Evolutionary conservation across 2,113 vertebrate genomes (phyloP).

Genomic region (Coturnix japonica): DNA sequence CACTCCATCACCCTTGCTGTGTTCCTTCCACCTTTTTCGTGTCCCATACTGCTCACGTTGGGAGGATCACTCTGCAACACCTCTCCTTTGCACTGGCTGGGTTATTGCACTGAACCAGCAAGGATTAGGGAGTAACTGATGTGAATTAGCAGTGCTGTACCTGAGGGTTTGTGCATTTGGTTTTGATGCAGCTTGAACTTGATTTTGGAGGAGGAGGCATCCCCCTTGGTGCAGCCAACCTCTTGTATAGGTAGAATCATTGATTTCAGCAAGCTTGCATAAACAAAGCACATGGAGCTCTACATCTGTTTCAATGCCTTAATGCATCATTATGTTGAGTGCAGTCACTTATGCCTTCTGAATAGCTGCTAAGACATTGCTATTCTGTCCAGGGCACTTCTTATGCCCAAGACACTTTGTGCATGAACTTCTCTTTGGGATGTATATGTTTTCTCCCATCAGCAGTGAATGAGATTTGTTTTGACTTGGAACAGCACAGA

Average conservation of each 20-base stretch:
- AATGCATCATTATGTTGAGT: rapidly evolving
- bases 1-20: rapidly evolving
- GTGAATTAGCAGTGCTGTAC: background rate
- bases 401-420: background rate
- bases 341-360: rapidly evolving
- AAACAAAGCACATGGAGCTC: background rate
- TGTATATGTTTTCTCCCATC: background rate
- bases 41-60: background rate
- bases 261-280: background rate
- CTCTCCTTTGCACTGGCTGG: background rate
- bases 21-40: rapidly evolving
- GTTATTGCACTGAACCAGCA: background rate
- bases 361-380: background rate
- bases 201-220: background rate
- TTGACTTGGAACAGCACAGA: background rate
- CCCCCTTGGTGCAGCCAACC: background rate
- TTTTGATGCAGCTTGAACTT: background rate
- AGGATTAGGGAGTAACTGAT: background rate
- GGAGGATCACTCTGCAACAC: background rate
- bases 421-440: background rate
- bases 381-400: background rate
- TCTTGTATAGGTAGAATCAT: background rate
- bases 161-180: background rate
- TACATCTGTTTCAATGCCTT: rapidly evolving
- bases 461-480: background rate